Conservation (phyloP, 1,140 invertebrate genomes). For the Neuroterus valhalla region DNA sequence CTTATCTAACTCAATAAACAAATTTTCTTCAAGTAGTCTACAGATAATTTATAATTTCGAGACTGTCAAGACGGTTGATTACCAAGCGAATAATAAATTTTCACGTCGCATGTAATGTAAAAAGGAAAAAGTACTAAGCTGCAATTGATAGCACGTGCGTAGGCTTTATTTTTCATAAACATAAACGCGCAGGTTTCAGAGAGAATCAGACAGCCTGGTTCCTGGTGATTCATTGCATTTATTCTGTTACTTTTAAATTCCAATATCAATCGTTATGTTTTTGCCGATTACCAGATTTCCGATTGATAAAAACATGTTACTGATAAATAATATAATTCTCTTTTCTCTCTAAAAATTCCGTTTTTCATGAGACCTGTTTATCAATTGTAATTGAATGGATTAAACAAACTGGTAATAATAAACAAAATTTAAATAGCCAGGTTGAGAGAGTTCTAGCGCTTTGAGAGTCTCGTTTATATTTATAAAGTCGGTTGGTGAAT, state of each 20-base stretch:
- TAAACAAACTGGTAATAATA: slow-evolving; percentile 2
- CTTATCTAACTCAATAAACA: too few relatives aligned
- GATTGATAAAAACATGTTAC: too few relatives aligned
- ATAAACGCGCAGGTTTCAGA: neutral
- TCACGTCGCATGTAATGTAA: neutral
- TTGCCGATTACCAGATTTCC: neutral
- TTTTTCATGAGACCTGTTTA: too few relatives aligned
- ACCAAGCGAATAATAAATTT: slow-evolving; percentile 2
- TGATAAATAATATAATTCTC: too few relatives aligned
- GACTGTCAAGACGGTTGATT: neutral
- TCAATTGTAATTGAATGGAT: neutral
- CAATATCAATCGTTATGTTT: neutral
- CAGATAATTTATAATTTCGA: neutral
- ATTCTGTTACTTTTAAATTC: neutral
- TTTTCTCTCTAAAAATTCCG: too few relatives aligned
- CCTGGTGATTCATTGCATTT: neutral
- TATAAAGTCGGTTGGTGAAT: slow-evolving; percentile 25
- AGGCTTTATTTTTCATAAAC: neutral
- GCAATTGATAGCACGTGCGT: neutral
- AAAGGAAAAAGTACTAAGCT: neutral
- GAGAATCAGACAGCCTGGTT: neutral
- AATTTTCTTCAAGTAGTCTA: too few relatives aligned
- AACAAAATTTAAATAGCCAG: slow-evolving; percentile 16
- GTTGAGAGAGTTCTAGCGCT: slow-evolving; percentile 4
- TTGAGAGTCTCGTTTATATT: slow-evolving; percentile 27